Evolutionary conservation across 2,113 vertebrate species (phyloP), one percentile per base, ranked within the genome.

Genomic region (Scolopax mira): DNA sequence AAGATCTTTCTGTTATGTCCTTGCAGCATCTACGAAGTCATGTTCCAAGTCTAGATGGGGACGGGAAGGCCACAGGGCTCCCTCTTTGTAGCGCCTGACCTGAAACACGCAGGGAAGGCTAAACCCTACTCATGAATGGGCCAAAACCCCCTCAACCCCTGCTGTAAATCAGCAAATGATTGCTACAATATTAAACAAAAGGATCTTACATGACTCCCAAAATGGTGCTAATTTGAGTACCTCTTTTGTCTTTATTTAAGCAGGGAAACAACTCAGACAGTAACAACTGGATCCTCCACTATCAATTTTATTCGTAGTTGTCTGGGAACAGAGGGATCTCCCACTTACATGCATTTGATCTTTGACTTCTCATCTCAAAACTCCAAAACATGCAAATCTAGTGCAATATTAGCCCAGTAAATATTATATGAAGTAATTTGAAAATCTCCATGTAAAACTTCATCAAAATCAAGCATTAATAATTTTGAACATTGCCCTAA

Each of bases 361-460:
- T 85, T 82, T 62, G 58, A 65, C 46, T 66, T 92, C 31, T 41
- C 37, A 80, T 33, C 52, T 71, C 39, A 92, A 88, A 74, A n/a
- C 41, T n/a, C 21, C 23, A 65, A 37, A 52, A 84, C 8, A 10
- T 17, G 0, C 27, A 73, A 51, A 46, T 2, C 0, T 64, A 31
- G 7, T 23, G 10, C 18, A 85, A 13, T 14, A 13, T 42, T 22
- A 89, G 14, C 28, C 22, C 41, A 79, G 41, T 31, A 82, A 85
- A 42, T 4, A 49, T 4, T 28, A 60, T 0, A 1, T 13, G 35
- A n/a, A n/a, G n/a, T n/a, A n/a, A n/a, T n/a, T n/a, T n/a, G n/a
- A n/a, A n/a, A n/a, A n/a, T n/a, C n/a, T n/a, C n/a, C 15, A n/a
- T 39, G 62, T 14, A 55, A 88, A 92, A 62, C 13, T 42, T 44